Evolutionary conservation across 1,140 invertebrate species (phyloP).

Genomic region (Heterodera carotae): DNA sequence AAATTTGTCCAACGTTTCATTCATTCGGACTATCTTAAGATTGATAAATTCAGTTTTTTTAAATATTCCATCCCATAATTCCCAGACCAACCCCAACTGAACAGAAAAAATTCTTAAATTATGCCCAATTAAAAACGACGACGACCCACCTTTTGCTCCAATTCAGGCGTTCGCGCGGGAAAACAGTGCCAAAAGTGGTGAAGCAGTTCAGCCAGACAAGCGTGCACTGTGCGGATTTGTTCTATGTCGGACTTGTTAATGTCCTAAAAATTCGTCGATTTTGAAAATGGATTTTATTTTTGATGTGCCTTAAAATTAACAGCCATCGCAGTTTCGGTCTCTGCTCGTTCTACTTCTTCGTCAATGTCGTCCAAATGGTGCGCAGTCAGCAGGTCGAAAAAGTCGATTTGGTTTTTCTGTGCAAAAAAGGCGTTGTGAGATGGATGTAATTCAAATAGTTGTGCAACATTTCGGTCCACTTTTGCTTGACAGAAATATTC

Average conservation of each 20-base stretch:
- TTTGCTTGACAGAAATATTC: too few species aligned
- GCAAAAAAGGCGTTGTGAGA: background rate
- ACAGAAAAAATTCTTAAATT: constrained; percentile 28
- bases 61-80: too few species aligned
- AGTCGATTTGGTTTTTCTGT: constrained; percentile 26
- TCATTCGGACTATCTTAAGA: constrained; percentile 46
- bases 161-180: constrained; percentile 49
- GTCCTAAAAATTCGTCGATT: constrained; percentile 8
- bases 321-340: background rate
- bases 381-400: constrained; percentile 24
- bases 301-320: constrained; percentile 3
- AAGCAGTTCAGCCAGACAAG: constrained; percentile 51
- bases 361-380: constrained; percentile 6
- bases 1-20: constrained; percentile 47
- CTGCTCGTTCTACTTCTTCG: background rate
- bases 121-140: constrained; percentile 27
- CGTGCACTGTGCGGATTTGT: constrained; percentile 40
- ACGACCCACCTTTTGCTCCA: constrained; percentile 49
- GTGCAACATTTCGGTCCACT: background rate
- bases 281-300: background rate
- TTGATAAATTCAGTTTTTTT: too few species aligned
- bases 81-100: too few species aligned
- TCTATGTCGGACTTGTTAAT: constrained; percentile 20
- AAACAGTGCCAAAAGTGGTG: constrained; percentile 62
- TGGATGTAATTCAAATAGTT: background rate